Evolutionary conservation across 2,113 vertebrate species (phyloP), one percentile per base, ranked within the genome.

Genomic region (Plestiodon gilberti): DNA sequence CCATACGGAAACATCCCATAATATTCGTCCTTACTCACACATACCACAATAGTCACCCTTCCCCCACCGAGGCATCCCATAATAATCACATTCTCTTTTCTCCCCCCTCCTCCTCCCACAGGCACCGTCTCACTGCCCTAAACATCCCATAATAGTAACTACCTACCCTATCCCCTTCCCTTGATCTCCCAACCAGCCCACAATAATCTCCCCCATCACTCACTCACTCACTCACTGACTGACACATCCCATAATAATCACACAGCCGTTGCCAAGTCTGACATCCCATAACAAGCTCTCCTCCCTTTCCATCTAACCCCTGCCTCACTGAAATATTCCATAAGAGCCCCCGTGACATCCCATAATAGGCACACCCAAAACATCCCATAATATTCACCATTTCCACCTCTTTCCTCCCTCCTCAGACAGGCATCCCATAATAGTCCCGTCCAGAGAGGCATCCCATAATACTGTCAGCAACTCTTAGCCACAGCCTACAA

Each of bases 391-490:
- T 87, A 91, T 25, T 64, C 70, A 52, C 52, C 23, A 48, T 20
- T 78, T 40, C 65, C 70, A 40, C n/a, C 9, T 55, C 52, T 25
- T 13, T 55, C 35, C 35, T 40, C 71, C 85, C 91, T 38, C 70
- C 52, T 71, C 71, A 83, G 87, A 74, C 86, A 74, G 74, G 79
- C 92, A 96, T 94, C 94, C 93, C 94, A 91, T 95, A 93, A 95
- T 93, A 94, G 91, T 86, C 81, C 94, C 94, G 97, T 93, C 92
- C 95, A 94, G 93, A 92, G 92, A 95, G 94, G 92, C 96, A 96
- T 95, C 96, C 96, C 96, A 96, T 97, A 97, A 97, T 97, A 97
- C 78, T 94, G 90, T 86, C 78, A 81, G 76, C 92, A 86, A 90
- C 89, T 94, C 91, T 96, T 95, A 89, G 88, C 90, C 86, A 94